Evolutionary conservation across 2,113 vertebrate genomes (phyloP).

Genomic region (Pyxicephalus adspersus): DNA sequence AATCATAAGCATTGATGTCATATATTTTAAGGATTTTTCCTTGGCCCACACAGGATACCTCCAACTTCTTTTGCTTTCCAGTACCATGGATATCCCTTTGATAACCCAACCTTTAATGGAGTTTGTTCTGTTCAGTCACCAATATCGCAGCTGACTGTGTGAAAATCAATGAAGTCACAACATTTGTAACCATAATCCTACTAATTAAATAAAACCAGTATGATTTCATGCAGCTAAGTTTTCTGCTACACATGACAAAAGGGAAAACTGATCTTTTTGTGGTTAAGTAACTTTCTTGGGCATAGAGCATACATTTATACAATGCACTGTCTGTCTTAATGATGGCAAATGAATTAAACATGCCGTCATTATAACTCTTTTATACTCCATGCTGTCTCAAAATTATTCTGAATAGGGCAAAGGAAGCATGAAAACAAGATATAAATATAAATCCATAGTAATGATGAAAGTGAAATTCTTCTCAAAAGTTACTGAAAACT

Average conservation of each 20-base stretch:
- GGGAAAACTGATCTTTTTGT: not conserved
- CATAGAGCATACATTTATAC: not conserved
- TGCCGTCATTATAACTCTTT: not conserved
- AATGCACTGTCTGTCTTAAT: not conserved
- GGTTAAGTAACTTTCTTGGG: not conserved
- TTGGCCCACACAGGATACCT: not conserved
- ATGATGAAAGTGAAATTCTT: not conserved
- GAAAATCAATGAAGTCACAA: not conserved
- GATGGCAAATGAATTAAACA: not conserved
- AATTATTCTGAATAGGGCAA: not conserved
- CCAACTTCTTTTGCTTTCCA: not conserved
- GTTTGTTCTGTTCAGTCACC: not conserved
- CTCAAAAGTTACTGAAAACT: not conserved
- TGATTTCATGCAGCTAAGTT: not conserved
- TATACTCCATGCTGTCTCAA: not conserved
- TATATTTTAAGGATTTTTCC: not conserved
- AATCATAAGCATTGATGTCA: no score
- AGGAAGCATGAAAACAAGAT: not conserved
- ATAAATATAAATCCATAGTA: not conserved
- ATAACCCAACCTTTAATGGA: not conserved
- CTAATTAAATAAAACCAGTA: not conserved
- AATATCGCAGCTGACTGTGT: constrained; percentile 18
- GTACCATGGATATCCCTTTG: not conserved
- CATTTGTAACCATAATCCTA: not conserved
- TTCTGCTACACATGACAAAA: not conserved